Evolutionary conservation across 2,113 vertebrate genomes (phyloP), one percentile per base, ranked within the genome.

Genomic region (Thunnus maccoyii): DNA sequence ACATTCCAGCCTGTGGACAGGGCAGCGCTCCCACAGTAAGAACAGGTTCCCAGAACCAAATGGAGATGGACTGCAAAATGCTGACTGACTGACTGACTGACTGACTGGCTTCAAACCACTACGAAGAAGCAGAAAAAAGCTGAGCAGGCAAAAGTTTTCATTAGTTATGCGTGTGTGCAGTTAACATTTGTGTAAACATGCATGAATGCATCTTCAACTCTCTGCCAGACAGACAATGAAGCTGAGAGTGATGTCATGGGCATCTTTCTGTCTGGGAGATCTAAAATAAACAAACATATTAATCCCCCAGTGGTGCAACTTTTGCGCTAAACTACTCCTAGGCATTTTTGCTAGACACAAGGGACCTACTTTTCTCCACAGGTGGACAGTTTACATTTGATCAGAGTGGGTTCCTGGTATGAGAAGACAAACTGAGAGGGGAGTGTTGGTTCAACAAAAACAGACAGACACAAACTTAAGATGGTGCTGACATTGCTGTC

Each of bases 1-100:
- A 93, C 91, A 94, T 95, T 95, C 93, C 88, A 90, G 67, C 51
- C 71, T 86, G 78, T 81, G 86, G 88, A 91, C 84, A 72, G 86
- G 61, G 78, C 76, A 57, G 65, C 65, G 72, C 85, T 90, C 84
- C 86, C 69, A 86, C 83, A 86, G 89, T 67, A 88, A 84, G 72
- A 91, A 56, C 86, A 88, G 83, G 87, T 87, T 92, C 86, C 70
- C 78, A 71, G 60, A 85, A 85, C 84, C 17, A 81, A 87, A 72
- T 54, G 63, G 60, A 78, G 72, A 65, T 74, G n/a, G 48, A 52
- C 60, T 78, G 73, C 74, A 83, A 86, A 91, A 79, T 58, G 81
- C 84, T 87, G 87, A 85, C 72, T 66, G 71, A 62, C 7, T 41
- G 36, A 41, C 36, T 41, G 36, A 9, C 54, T 68, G 16, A 77